These are phyloP conservation scores for Rhinoderma darwinii DNA, from an alignment of 2,113 vertebrate genomes.

Conservation along the genomic window DNA sequence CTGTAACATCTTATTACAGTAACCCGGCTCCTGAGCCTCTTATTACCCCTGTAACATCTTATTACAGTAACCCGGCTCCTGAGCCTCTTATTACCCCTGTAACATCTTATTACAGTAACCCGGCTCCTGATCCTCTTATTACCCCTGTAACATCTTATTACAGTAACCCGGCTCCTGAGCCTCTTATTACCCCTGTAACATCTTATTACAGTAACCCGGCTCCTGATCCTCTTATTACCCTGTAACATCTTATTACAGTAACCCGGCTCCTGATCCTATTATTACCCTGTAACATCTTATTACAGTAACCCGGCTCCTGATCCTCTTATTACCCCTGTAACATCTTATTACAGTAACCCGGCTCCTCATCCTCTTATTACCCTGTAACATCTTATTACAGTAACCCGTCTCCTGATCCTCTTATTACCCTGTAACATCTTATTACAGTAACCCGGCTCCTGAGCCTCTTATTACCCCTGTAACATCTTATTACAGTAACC, in stretches of 20 bases:
- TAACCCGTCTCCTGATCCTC: background rate
- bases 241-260: conserved; percentile 21
- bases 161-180: background rate
- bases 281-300: too few species aligned
- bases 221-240: background rate
- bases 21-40: conserved; percentile 23
- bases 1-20: conserved; percentile 21
- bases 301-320: conserved; percentile 37
- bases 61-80: conserved; percentile 29
- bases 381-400: background rate
- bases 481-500: too few species aligned
- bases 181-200: conserved; percentile 17
- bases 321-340: background rate
- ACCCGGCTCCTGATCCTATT: background rate
- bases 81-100: background rate
- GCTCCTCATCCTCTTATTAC: background rate
- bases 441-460: conserved; percentile 9
- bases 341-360: background rate
- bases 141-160: too few species aligned
- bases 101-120: background rate
- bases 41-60: too few species aligned
- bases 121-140: background rate
- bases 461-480: background rate
- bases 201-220: conserved; percentile 10
- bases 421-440: conserved; percentile 15